A percentile compares a stretch with the other conserved stretches of the same genome.
These are phyloP conservation scores for Tineola bisselliella DNA, from an alignment of 2,888 invertebrate genomes.

Conservation along the genomic window DNA sequence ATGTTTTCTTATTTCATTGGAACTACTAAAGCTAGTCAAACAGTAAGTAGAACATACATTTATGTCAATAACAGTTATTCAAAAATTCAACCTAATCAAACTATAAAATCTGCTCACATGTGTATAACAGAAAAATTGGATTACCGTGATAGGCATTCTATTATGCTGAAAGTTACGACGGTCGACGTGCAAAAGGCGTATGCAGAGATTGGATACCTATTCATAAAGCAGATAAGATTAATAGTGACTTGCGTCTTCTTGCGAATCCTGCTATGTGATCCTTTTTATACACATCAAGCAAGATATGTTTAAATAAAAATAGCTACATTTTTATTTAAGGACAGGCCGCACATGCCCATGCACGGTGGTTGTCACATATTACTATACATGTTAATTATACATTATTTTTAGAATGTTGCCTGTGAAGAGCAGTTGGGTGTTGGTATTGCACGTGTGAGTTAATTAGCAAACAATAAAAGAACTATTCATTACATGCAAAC, in stretches of 20 bases:
- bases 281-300: background rate
- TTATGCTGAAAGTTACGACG: constrained; percentile 4
- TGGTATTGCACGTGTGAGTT: background rate
- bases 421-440: too few relatives aligned
- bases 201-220: constrained; percentile 3
- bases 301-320: background rate
- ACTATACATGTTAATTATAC: background rate
- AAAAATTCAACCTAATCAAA: too few relatives aligned
- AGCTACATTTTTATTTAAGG: background rate
- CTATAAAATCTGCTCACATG: too few relatives aligned
- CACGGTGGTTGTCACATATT: too few relatives aligned
- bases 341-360: background rate
- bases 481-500: too few relatives aligned
- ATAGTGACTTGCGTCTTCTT: constrained; percentile 2
- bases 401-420: background rate
- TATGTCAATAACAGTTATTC: too few relatives aligned
- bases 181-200: constrained; percentile 6
- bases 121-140: background rate
- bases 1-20: too few relatives aligned
- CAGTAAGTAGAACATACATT: too few relatives aligned
- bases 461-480: too few relatives aligned
- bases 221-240: constrained; percentile 3
- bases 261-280: background rate
- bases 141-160: background rate
- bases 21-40: too few relatives aligned